Evolutionary conservation across 1,140 invertebrate genomes (phyloP).

Genomic region (Lordiphosa stackelbergi): DNA sequence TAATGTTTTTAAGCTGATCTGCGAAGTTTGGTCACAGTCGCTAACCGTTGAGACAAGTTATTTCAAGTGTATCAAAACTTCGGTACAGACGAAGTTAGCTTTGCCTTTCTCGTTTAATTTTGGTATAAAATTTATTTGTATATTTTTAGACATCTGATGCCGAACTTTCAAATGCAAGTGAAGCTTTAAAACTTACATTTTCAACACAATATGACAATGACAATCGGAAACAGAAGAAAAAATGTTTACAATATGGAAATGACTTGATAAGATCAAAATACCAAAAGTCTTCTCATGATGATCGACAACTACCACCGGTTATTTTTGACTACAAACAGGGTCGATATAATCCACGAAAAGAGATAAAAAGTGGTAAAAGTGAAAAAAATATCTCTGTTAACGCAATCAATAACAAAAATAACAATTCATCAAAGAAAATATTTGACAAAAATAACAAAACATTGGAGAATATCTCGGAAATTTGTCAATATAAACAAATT

Average conservation of each 20-base stretch:
- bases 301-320: slow-evolving; percentile 34
- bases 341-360: slow-evolving; percentile 6
- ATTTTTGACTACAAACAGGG: slow-evolving; percentile 36
- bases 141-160: slow-evolving; percentile 19
- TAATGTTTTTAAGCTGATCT: too few species aligned
- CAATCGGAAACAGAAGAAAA: slow-evolving; percentile 5
- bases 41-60: too few species aligned
- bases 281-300: slow-evolving; percentile 34
- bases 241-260: slow-evolving; percentile 2
- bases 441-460: slow-evolving; percentile 5
- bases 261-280: slow-evolving; percentile 22
- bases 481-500: slow-evolving; percentile 28
- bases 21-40: too few species aligned
- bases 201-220: slow-evolving; percentile 2
- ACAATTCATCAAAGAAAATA: slow-evolving; percentile 10
- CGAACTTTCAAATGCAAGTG: slow-evolving; percentile 23
- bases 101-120: too few species aligned
- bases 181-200: slow-evolving; percentile 6
- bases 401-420: neutral
- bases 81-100: too few species aligned
- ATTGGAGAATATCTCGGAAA: slow-evolving; percentile 20
- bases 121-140: neutral
- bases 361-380: slow-evolving; percentile 2
- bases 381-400: slow-evolving; percentile 1
- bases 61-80: too few species aligned